Conservation (phyloP, 2,888 invertebrate species). For the Salpingus planirostris region DNA sequence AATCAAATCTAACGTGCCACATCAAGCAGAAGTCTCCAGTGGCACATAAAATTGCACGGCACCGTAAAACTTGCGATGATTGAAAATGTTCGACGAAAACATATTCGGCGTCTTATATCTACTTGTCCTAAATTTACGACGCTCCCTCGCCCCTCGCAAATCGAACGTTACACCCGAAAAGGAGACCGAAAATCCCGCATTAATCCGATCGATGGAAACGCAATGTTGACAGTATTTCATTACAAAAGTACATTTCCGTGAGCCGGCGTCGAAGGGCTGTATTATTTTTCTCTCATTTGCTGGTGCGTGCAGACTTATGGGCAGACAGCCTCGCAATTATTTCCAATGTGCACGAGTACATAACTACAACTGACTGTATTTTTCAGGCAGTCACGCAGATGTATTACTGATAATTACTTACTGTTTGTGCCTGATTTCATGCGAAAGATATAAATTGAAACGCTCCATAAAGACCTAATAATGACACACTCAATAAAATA, state of each 20-base stretch:
- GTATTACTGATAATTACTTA: slow-evolving; percentile 37
- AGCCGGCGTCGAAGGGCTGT: slow-evolving; percentile 8
- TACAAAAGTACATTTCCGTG: background rate
- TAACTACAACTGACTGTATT: slow-evolving; percentile 31
- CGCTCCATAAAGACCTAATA: no score
- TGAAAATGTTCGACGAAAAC: slow-evolving; percentile 30
- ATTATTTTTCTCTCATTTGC: slow-evolving; percentile 22
- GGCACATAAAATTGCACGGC: slow-evolving; percentile 29
- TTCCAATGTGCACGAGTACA: slow-evolving; percentile 32
- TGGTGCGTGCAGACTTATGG: slow-evolving; percentile 38
- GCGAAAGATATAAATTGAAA: slow-evolving; percentile 21
- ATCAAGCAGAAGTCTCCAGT: slow-evolving; percentile 30
- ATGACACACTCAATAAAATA: no score
- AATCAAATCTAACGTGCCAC: slow-evolving; percentile 32
- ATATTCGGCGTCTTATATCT: slow-evolving; percentile 22
- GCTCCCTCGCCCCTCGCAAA: no score
- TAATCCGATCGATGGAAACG: no score
- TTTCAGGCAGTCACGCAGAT: slow-evolving; percentile 36
- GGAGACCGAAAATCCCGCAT: no score
- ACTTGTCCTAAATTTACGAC: slow-evolving; percentile 19
- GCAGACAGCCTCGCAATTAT: slow-evolving; percentile 39
- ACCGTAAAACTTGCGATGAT: slow-evolving; percentile 30
- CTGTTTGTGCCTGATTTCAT: slow-evolving; percentile 29
- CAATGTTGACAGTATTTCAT: no score
- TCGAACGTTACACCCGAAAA: no score